phyloP scores from a whole-genome alignment of 2,888 invertebrate species.

The Plebejus melissa region DNA sequence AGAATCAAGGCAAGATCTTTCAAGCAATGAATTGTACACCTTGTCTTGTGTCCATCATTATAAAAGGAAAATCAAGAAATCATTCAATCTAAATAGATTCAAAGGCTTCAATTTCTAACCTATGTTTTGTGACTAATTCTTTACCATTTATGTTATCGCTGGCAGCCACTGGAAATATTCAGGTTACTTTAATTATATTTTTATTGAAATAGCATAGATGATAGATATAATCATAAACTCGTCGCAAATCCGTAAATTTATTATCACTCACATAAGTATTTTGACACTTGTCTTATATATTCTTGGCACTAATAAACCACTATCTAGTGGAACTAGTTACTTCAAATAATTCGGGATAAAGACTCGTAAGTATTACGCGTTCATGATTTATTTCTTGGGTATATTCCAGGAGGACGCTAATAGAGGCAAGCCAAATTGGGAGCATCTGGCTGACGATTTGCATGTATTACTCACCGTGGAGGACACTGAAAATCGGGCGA shows the following conservation, averaged over 20 bases:
- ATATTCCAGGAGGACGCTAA: constrained; percentile 96
- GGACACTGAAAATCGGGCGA: constrained; percentile 98
- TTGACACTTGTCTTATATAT: constrained; percentile 36
- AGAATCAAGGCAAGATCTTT: neutral
- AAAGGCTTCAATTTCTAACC: neutral
- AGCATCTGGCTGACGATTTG: constrained; percentile 98
- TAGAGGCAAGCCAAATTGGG: constrained; percentile 99
- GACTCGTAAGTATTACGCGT: constrained; percentile 36
- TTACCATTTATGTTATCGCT: constrained; percentile 30
- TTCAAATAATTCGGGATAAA: constrained; percentile 38
- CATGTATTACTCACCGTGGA: constrained; percentile 99
- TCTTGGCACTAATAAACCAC: constrained; percentile 39
- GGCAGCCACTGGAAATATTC: constrained; percentile 21
- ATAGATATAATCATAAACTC: neutral
- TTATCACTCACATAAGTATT: constrained; percentile 24
- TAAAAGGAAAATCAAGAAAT: neutral
- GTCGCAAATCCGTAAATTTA: constrained; percentile 25
- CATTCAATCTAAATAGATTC: neutral
- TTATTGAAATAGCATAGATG: neutral
- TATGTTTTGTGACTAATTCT: constrained; percentile 22
- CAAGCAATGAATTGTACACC: neutral
- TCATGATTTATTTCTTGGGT: constrained; percentile 38
- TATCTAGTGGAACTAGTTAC: constrained; percentile 36
- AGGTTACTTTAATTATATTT: constrained; percentile 26
- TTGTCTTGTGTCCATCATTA: constrained; percentile 3